Evolutionary conservation across 2,888 invertebrate genomes (phyloP).

Genomic region (Achlya flavicornis): DNA sequence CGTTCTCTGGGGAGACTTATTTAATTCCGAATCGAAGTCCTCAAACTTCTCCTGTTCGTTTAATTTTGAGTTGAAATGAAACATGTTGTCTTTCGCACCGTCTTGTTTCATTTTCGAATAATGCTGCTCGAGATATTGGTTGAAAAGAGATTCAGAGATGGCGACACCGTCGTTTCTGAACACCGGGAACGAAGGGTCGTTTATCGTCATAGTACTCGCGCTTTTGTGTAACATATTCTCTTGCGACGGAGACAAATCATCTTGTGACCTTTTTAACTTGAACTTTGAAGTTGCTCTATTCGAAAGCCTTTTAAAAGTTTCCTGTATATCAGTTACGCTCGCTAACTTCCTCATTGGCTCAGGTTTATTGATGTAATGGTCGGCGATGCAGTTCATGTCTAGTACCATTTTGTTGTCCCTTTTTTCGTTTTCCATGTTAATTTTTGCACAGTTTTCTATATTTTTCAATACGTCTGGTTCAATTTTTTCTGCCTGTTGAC

Average conservation of each 20-base stretch:
- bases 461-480: conserved; percentile 73
- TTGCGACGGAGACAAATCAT: conserved; percentile 59
- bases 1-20: conserved; percentile 70
- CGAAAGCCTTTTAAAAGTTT: conserved; percentile 83
- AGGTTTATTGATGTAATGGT: conserved; percentile 79
- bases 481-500: conserved; percentile 79
- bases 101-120: conserved; percentile 82
- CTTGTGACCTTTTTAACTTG: conserved; percentile 65
- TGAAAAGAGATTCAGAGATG: conserved; percentile 88
- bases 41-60: conserved; percentile 75
- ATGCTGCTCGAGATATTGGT: conserved; percentile 87
- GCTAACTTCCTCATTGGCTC: conserved; percentile 74
- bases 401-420: conserved; percentile 66
- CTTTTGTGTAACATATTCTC: conserved; percentile 60
- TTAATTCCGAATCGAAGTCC: conserved; percentile 77
- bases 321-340: conserved; percentile 87
- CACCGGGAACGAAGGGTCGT: conserved; percentile 91
- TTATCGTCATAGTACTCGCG: conserved; percentile 87
- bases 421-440: conserved; percentile 63
- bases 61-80: conserved; percentile 67
- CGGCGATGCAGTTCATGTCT: conserved; percentile 73
- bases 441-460: conserved; percentile 62
- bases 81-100: conserved; percentile 74
- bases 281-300: conserved; percentile 84
- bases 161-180: conserved; percentile 89